Conservation (phyloP, 2,797 vertebrate genomes). For the Lepilemur septentrionalis region DNA sequence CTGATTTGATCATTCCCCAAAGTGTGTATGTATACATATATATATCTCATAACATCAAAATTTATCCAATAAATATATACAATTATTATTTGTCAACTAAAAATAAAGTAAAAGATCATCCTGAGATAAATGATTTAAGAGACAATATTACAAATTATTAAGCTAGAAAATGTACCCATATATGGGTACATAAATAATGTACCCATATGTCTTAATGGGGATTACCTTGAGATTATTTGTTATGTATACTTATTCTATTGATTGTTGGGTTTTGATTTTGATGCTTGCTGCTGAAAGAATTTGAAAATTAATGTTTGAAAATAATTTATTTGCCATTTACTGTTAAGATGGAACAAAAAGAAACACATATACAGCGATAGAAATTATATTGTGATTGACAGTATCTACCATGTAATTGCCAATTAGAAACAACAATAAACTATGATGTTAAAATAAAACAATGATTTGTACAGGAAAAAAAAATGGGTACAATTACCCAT, state of each 20-base stretch:
- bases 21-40: background rate
- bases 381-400: constrained; percentile 17
- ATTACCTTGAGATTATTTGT: background rate
- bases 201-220: background rate
- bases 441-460: constrained; percentile 54
- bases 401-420: background rate
- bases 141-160: background rate
- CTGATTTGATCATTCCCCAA: background rate
- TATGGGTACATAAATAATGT: background rate
- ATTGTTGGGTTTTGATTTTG: background rate
- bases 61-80: background rate
- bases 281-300: constrained; percentile 40
- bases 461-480: constrained; percentile 15
- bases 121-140: background rate
- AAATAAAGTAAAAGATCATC: background rate
- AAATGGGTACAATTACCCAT: no score
- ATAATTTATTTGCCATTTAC: constrained; percentile 34
- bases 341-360: background rate
- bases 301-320: constrained; percentile 49
- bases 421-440: background rate
- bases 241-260: background rate
- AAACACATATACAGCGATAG: background rate
- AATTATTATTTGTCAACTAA: background rate
- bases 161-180: background rate
- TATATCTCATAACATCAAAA: background rate